phyloP scores from a whole-genome alignment of 2,888 invertebrate genomes.

The Clistopyga incitator region DNA sequence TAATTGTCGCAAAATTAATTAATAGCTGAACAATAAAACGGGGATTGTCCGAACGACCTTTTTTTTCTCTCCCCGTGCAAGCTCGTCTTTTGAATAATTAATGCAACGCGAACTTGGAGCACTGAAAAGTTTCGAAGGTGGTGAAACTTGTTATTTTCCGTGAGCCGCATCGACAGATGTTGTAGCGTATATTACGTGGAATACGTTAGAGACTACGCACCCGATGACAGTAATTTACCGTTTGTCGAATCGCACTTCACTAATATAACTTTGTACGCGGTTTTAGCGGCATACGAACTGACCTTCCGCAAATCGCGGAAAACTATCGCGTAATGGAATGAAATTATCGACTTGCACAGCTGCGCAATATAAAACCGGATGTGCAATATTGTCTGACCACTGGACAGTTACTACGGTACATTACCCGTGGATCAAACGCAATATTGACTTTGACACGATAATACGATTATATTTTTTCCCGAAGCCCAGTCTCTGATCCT shows the following conservation, averaged over 20 bases:
- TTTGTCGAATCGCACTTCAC: neutral
- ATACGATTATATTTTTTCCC: constrained; percentile 27
- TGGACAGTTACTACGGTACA: neutral
- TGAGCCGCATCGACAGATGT: neutral
- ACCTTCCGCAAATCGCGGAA: constrained; percentile 19
- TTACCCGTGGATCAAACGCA: neutral
- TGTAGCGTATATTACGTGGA: neutral
- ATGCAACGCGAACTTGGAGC: neutral
- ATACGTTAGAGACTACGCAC: too few relatives aligned
- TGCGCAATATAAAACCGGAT: constrained; percentile 10
- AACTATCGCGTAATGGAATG: constrained; percentile 2
- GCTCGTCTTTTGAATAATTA: neutral
- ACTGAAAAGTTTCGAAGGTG: constrained; percentile 13
- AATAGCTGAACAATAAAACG: too few relatives aligned
- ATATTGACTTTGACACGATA: constrained; percentile 38
- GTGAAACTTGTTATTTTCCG: neutral
- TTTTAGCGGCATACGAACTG: neutral
- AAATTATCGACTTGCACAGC: constrained; percentile 21
- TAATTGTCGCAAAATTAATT: too few relatives aligned
- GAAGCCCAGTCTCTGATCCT: neutral
- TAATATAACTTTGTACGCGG: neutral
- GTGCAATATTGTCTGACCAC: constrained; percentile 36
- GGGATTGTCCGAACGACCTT: too few relatives aligned
- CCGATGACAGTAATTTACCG: neutral
- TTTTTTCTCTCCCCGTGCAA: too few relatives aligned